Percentiles rank a stretch among this genome's conserved stretches.
phyloP scores from a whole-genome alignment of 92 coral and sea anemone genomes.

The Epizoanthus ramosus region DNA sequence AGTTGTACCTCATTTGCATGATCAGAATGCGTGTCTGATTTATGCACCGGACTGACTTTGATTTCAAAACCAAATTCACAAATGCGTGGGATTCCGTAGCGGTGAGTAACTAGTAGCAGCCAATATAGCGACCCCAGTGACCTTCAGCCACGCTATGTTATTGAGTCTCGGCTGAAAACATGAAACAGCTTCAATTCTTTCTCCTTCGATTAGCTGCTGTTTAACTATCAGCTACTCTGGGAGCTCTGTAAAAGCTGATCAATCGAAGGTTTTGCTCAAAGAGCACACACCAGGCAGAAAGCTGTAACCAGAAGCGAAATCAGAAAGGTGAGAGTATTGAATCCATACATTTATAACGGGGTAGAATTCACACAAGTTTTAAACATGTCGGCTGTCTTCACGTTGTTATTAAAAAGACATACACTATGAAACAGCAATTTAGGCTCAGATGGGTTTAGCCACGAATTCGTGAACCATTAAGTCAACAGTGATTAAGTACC shows the following conservation, averaged over 20 bases:
- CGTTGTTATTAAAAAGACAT: not conserved
- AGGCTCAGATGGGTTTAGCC: not conserved
- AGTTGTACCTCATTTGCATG: constrained; percentile 31
- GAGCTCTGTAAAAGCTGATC: not conserved
- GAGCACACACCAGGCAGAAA: not conserved
- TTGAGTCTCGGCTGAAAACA: not conserved
- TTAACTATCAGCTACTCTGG: not conserved
- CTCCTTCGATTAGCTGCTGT: not conserved
- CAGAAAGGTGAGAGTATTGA: constrained; percentile 28
- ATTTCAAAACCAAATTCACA: not conserved
- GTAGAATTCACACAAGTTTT: not conserved
- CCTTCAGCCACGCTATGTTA: not conserved
- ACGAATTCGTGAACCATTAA: constrained; percentile 6
- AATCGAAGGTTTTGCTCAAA: not conserved
- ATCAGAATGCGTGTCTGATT: constrained; percentile 18
- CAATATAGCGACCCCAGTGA: not conserved
- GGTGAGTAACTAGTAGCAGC: not conserved
- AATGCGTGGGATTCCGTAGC: constrained; percentile 17
- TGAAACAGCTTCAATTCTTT: not conserved
- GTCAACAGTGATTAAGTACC: not conserved
- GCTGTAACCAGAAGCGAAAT: not conserved
- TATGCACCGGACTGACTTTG: constrained; percentile 17
- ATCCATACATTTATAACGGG: constrained; percentile 13
- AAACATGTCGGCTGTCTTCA: not conserved
- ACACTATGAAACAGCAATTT: not conserved